A percentile compares a stretch with the other conserved stretches of the same genome.
phyloP scores from a whole-genome alignment of 1,140 invertebrate species.

The Leptonema lineaticorne region DNA sequence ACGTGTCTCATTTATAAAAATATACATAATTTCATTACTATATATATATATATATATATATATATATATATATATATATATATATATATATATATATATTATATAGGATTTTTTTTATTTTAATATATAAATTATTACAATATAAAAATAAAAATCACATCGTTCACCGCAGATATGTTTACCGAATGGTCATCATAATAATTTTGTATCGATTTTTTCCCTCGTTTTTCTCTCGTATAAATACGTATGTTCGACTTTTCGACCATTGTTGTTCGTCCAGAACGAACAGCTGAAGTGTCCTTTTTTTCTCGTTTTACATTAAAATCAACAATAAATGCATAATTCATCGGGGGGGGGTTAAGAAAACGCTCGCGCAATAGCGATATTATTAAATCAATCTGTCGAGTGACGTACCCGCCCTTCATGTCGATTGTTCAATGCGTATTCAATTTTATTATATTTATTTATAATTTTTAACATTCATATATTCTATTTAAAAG shows the following conservation, averaged over 20 bases:
- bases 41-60: not conserved
- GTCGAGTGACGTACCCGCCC: not conserved
- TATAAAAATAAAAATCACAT: no score
- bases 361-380: not conserved
- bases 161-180: not conserved
- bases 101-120: no score
- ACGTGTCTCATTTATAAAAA: not conserved
- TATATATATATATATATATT: no score
- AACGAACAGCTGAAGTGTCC: not conserved
- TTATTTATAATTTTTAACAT: no score
- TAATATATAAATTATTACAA: no score
- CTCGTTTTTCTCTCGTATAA: slow-evolving; percentile 22
- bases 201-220: no score
- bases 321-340: slow-evolving; percentile 11
- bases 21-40: not conserved
- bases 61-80: no score
- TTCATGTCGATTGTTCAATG: no score
- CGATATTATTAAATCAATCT: slow-evolving; percentile 12
- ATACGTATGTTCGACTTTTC: slow-evolving; percentile 23
- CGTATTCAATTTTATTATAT: no score
- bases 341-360: not conserved
- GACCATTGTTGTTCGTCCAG: slow-evolving; percentile 22
- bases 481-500: no score
- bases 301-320: not conserved
- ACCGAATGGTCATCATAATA: slow-evolving; percentile 11